Evolutionary conservation across 2,797 vertebrate species (phyloP), one percentile per base, ranked within the genome.

Genomic region (Rhinoraja longicauda): DNA sequence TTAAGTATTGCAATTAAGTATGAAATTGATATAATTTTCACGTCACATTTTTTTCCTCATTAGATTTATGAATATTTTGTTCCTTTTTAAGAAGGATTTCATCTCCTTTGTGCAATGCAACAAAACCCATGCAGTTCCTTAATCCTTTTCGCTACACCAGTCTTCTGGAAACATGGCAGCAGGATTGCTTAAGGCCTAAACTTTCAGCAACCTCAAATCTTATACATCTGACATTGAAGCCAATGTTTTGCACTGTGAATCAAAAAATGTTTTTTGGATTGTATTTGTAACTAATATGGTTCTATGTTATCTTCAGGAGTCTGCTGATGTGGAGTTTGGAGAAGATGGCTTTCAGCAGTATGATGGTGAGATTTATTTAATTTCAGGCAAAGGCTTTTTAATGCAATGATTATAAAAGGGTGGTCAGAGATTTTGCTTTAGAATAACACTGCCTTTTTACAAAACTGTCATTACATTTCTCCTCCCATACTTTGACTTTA

Each of bases 271-370:
- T 73, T 76, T 93, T 73, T 93, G 75, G 26, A 92, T 12, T 92
- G 19, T 70, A 90, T 64, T 90, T 90, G 29, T 29, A 67, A 13
- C 62, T 1, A 92, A 12, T 93, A 82, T 62, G 39, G 21, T 62
- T 75, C 39, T 70, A 59, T 90, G 70, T 93, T 90, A 94, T 93
- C 93, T 93, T 93, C 93, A 75, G 95, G 93, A 99, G 98, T 97
- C 97, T 73, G 97, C 98, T 93, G 94, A 97, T 93, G 96, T 99
- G 93, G 96, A 97, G 93, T 96, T 94, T 93, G 98, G 98, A 96
- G 95, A 95, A 94, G 96, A 94, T 93, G 98, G 98, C 94, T 99
- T 99, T 95, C 97, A 98, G 93, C 97, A 97, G 7, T 99, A 98
- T 94, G 98, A 99, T 95, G 96, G 98, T 99, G 95, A 97, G 97